Percentiles rank a stretch among this genome's conserved stretches.
These are phyloP conservation scores for Sciaenops ocellatus DNA, from an alignment of 2,797 vertebrate species.

Conservation along the genomic window DNA sequence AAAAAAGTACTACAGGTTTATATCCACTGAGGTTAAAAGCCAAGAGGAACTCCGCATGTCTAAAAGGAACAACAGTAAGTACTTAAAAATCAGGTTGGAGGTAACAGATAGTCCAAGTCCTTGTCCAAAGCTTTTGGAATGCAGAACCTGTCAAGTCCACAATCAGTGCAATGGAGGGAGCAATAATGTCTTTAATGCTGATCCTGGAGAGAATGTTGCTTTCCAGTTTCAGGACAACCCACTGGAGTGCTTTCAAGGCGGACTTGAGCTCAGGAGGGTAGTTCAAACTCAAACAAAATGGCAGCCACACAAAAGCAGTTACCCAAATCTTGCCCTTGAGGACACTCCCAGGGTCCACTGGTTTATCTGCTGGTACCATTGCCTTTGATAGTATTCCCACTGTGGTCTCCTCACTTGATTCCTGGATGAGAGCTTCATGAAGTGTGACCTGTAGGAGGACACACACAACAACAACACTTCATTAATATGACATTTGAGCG, in stretches of 20 bases:
- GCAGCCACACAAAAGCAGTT: too few species aligned
- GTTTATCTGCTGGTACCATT: background rate
- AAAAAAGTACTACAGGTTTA: background rate
- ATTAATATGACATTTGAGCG: too few species aligned
- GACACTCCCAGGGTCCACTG: background rate
- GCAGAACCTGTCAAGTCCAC: background rate
- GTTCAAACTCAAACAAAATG: background rate
- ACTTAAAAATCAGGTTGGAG: background rate
- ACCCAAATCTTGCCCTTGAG: too few species aligned
- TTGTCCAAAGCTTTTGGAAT: too few species aligned
- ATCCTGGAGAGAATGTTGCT: too few species aligned
- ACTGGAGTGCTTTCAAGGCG: too few species aligned
- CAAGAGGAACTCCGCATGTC: background rate
- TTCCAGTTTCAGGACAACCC: too few species aligned
- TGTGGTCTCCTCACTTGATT: background rate
- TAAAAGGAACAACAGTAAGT: background rate
- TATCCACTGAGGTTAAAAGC: background rate
- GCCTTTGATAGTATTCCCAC: background rate
- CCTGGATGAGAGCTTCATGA: too few species aligned
- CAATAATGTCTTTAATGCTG: background rate
- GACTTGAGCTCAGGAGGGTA: background rate
- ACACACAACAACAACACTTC: too few species aligned
- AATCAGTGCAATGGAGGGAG: background rate
- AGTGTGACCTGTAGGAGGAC: too few species aligned
- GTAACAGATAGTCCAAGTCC: too few species aligned